Base-by-base conservation (phyloP, 2,888 invertebrate species). In the Eudemis profundana region DNA sequence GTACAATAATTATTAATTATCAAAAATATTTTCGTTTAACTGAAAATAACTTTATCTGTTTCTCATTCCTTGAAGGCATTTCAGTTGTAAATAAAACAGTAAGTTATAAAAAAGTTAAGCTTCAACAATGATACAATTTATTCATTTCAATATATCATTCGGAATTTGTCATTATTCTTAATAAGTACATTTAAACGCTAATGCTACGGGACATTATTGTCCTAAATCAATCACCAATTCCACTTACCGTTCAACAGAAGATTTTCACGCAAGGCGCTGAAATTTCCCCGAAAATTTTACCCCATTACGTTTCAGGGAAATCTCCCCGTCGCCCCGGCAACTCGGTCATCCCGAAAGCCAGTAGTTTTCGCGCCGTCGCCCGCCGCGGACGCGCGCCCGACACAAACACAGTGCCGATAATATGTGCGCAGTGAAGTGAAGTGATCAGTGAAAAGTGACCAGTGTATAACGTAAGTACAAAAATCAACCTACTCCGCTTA, bases 281-380 rank as follows among this genome's bases (percentile, higher is more conserved):
- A 63, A 46, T 47, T 61, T 36, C 67, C 59, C 68, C 17, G 17
- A 44, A 21, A 68, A 64, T 66, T 69, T 76, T 69, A 66, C 72
- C 71, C 73, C 71, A 47, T 68, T 69, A 69, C 74, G 75, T 72
- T 66, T 65, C 68, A 56, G 71, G 74, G 73, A 64, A 68, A 65
- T 68, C 36, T 56, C 42, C 66, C 69, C 61, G 69, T 49, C 60
- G 70, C 69, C 73, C 74, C 76, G 75, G 85, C 78, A 86, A 85
- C 85, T 75, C 79, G 65, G 68, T 65, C 70, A 74, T 82, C 82
- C 76, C 75, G 74, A 77, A 69, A 75, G 82, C 85, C 85, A 90
- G 90, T 89, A 78, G 79, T 78, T 85, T 84, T 82, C 83, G 86
- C 86, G 89, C 84, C 84, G 80, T 77, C 75, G 78, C 64, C 63